A percentile compares a stretch with the other conserved stretches of the same genome.
phyloP scores from a whole-genome alignment of 2,113 vertebrate species.

The Scomber colias region DNA sequence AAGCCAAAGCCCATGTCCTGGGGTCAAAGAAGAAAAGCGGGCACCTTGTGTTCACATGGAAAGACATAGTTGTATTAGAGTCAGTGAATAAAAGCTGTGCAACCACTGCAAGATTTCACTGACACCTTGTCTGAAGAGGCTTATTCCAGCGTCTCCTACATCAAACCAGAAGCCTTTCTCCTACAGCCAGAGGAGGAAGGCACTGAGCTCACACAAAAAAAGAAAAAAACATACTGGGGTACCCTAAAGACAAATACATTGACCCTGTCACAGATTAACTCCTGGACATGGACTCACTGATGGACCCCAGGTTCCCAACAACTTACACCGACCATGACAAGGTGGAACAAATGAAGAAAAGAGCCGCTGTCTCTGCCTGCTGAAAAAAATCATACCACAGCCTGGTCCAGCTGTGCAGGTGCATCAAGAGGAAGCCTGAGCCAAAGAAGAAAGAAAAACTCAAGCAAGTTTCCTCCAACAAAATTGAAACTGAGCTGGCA shows the following conservation, averaged over 20 bases:
- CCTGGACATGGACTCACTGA: conserved; percentile 14
- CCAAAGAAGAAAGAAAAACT: too few relatives aligned
- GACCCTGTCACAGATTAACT: neutral
- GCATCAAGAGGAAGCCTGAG: too few relatives aligned
- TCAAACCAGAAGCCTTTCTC: conserved; percentile 15
- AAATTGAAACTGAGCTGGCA: too few relatives aligned
- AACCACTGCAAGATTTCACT: conserved; percentile 8
- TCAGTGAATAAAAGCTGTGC: neutral
- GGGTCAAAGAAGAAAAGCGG: conserved; percentile 1
- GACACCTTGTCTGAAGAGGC: neutral
- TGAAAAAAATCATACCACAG: too few relatives aligned
- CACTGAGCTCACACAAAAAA: neutral
- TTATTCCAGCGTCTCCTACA: neutral
- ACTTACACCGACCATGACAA: neutral
- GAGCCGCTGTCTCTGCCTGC: neutral
- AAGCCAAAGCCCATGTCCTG: neutral
- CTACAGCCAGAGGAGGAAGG: conserved; percentile 5
- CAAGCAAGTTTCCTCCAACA: too few relatives aligned
- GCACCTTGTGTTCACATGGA: conserved; percentile 13
- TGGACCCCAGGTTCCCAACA: conserved; percentile 10
- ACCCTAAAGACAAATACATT: too few relatives aligned
- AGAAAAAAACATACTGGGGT: neutral
- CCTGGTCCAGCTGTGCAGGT: too few relatives aligned
- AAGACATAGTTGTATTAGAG: neutral
- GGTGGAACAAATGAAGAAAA: neutral